Evolutionary conservation across 2,888 invertebrate genomes (phyloP), one percentile per base, ranked within the genome.

Genomic region (Phytoseiulus persimilis): DNA sequence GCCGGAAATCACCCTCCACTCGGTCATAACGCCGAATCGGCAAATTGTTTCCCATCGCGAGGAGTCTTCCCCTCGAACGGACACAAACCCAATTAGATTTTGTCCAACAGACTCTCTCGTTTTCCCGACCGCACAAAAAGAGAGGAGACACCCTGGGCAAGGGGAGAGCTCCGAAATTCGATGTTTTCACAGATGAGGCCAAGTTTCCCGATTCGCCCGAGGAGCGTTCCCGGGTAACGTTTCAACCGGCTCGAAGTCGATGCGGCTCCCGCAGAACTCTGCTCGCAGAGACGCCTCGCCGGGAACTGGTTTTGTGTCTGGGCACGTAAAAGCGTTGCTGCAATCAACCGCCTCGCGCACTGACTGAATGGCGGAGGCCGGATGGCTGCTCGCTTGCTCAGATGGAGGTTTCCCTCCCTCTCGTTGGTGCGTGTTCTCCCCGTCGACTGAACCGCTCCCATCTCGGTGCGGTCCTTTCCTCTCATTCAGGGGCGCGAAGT

Each of bases 401-500:
- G 65, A 65, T 65, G 65, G 65, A 65, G 65, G 65, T 65, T 65
- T 65, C 65, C 65, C 65, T 65, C 18, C 65, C 65, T 65, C 65
- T 65, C 65, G 18, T 65, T 65, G 65, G 65, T 65, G 65, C 65
- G 65, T 65, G 65, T 65, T 65, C 65, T 65, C 65, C 65, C 65
- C 65, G 18, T 65, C 65, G 65, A 65, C 9, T 65, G 65, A 28
- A 65, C 65, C 65, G 65, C 65, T 65, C 28, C 65, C 65, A 65
- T 65, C 65, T 65, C 65, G 65, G 65, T 65, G 65, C 28, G 65
- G 65, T 65, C 65, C 65, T 65, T 65, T 65, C 65, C 65, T 65
- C 65, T 65, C 65, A 65, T 65, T 65, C 65, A 65, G 65, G 65
- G 65, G 65, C 65, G 65, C 65, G 65, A 65, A 65, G 65, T 65